Evolutionary conservation across 2,888 invertebrate species (phyloP), one percentile per base, ranked within the genome.

Genomic region (Stramonita haemastoma): DNA sequence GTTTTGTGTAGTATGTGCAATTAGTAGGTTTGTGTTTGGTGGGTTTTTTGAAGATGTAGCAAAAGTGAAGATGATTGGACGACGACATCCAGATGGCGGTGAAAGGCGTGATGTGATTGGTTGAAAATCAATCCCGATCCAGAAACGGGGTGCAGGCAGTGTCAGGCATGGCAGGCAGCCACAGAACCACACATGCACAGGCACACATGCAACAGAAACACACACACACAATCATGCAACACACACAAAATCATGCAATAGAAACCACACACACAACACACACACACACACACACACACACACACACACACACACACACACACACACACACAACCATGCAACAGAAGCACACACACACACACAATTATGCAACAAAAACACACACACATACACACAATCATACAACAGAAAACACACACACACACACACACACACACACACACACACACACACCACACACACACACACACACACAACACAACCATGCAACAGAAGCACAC

Each of bases 371-470:
- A n/a, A 79, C 79, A 57, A 56, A 46, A 34, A 81, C 36, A 81
- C 22, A 36, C 81, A 81, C 26, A 73, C 77, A 87, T n/a, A 73
- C 77, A 87, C 87, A 87, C 46, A 87, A 73, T 77, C 46, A 87
- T 77, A 87, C 46, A 87, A 46, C 36, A 19, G 32, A 29, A 57
- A 29, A 85, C 46, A 26, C 6, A 34, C 22, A 81, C 26, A 60
- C 57, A 70, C 32, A 88, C 29, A 79, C 34, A 79, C 79, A 34
- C 34, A 22, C 79, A 79, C 34, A 34, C 1, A 79, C 34, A 34
- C 13, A 34, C 1, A 66, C 26, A 66, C 66, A 66, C 4, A 2
- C 66, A 66, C 4, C 66, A 66, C 4, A 66, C 66, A 66, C 4
- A 66, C 26, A 66, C 4, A 66, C 60, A 60, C 11, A 60, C 13